These are phyloP conservation scores for Agrypnus murinus DNA, from an alignment of 2,888 invertebrate genomes.

Conservation along the genomic window DNA sequence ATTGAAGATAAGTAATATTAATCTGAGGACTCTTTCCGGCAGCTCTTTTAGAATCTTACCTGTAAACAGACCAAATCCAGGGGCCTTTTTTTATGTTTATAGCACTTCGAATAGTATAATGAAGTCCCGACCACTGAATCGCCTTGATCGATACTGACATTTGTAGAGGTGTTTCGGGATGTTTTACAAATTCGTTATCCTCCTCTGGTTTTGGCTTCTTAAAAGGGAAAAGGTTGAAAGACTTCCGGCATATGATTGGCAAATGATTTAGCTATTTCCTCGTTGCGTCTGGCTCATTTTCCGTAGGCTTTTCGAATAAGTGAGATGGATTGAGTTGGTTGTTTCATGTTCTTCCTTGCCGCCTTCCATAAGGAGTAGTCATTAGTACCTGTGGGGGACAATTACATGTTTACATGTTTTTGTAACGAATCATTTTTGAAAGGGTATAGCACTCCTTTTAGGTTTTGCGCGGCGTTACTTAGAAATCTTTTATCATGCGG, in stretches of 20 bases:
- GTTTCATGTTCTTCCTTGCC: no score
- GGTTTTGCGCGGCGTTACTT: background rate
- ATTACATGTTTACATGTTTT: background rate
- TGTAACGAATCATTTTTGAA: background rate
- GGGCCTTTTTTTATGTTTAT: no score
- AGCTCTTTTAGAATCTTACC: no score
- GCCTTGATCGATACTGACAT: constrained; percentile 7
- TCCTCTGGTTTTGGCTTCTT: background rate
- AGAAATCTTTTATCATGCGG: background rate
- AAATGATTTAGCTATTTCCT: constrained; percentile 17
- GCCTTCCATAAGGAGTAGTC: no score
- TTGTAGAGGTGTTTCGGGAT: constrained; percentile 1
- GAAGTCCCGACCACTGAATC: constrained; percentile 4
- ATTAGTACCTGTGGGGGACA: background rate
- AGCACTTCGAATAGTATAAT: constrained; percentile 4
- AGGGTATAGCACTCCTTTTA: background rate
- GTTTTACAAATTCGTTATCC: constrained; percentile 16
- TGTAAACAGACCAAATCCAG: no score
- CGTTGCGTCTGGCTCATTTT: background rate
- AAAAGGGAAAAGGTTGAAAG: constrained; percentile 10
- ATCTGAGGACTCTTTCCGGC: no score
- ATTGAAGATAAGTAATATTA: no score
- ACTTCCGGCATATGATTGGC: no score
- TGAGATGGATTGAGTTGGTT: background rate
- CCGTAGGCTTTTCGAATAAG: background rate